Evolutionary conservation across 2,113 vertebrate genomes (phyloP), one percentile per base, ranked within the genome.

Genomic region (Scomber scombrus): DNA sequence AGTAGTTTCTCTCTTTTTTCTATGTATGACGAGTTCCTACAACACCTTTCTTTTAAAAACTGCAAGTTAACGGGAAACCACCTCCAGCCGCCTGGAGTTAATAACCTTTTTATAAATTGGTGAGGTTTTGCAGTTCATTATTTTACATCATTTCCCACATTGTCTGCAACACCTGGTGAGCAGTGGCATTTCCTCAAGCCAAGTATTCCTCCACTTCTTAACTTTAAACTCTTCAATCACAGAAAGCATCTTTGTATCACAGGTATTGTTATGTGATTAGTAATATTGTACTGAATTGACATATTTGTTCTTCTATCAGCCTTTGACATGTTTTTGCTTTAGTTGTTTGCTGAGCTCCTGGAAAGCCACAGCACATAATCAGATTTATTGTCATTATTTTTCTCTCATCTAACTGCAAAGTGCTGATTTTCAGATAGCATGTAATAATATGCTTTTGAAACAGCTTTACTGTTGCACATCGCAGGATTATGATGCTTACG

Each of bases 401-500:
- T 23, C 45, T 76, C 40, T 75, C 10, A 61, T 72, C 55, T 54
- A 43, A 54, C 62, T 75, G 34, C 67, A 73, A 67, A 80, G 57
- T 73, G 62, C 80, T 49, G 77, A 81, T 12, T 79, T 78, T 63
- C 34, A 74, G 43, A 84, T 50, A 18, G 31, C 11, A 11, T 23
- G 18, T 16, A 40, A 2, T 51, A 47, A 15, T 45, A 65, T 65
- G 23, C 45, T 72, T 69, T 76, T 62, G 3, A 3, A 4, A 19
- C 12, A 49, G 14, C 18, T 50, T 29, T n/a, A 43, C 61, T 50
- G 43, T 51, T 73, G 34, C 63, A 45, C 18, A 43, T 49, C 0
- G 10, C 57, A 21, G 57, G 66, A 75, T 73, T 57, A 29, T 14
- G 51, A 82, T 71, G 60, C 54, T 81, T 79, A 81, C 71, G 49